Percentiles rank a stretch among this genome's conserved stretches.
phyloP scores from a whole-genome alignment of 2,797 vertebrate species.

The Gallirallus australis region DNA sequence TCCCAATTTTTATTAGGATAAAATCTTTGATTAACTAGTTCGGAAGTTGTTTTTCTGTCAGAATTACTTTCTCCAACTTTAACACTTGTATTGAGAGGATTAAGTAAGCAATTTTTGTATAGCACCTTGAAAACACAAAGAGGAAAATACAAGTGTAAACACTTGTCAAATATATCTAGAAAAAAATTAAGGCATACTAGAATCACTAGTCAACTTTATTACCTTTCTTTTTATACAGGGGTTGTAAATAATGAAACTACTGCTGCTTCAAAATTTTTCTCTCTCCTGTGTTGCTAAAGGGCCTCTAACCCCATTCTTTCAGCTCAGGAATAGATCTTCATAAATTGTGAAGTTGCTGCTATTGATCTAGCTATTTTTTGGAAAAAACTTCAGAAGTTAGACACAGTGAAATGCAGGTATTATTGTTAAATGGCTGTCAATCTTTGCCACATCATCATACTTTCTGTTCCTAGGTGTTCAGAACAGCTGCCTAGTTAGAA shows the following conservation, averaged over 20 bases:
- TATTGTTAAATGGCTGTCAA: not conserved
- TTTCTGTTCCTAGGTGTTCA: not conserved
- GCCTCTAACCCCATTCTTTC: not conserved
- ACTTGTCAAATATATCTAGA: not conserved
- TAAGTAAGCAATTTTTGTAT: not conserved
- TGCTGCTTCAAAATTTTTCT: not conserved
- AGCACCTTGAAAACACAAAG: not conserved
- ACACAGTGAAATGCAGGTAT: not conserved
- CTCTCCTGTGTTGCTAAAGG: not conserved
- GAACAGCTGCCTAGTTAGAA: not conserved
- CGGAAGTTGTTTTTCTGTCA: not conserved
- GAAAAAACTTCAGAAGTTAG: not conserved
- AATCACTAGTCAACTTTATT: not conserved
- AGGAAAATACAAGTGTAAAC: not conserved
- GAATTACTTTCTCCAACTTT: not conserved
- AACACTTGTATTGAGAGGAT: not conserved
- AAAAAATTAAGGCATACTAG: not conserved
- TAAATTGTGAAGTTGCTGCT: not conserved
- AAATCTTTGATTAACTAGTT: not conserved
- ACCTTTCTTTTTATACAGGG: not conserved
- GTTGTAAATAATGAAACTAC: not conserved
- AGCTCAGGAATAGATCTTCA: not conserved
- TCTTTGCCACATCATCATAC: not conserved
- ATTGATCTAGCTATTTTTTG: not conserved
- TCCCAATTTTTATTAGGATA: not conserved